Evolutionary conservation across 35 echinoderm and acorn worm genomes (phyloP), one percentile per base, ranked within the genome.

Genomic region (Lytechinus variegatus): DNA sequence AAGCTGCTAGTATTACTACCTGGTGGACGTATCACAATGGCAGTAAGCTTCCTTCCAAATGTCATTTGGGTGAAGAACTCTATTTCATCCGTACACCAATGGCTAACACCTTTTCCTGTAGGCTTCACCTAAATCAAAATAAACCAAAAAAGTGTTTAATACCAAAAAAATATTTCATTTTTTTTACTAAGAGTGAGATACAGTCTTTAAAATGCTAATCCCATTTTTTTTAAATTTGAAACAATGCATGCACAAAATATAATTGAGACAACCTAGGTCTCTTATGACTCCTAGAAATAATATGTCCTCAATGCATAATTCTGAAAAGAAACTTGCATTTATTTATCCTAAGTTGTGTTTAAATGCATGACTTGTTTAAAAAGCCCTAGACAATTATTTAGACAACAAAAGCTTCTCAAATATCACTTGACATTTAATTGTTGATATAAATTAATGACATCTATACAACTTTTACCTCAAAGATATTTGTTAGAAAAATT

Each of bases 51-150:
- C 27, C 54, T 9, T 27, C 52, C 55, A 27, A 53, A 54, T 3
- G 55, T 57, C 53, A 93, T 27, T 55, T 93, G 53, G 27, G 53
- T 93, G 92, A 93, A 93, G 92, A 93, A 93, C 5, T 93, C 27
- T 27, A 54, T 93, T 57, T 93, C 92, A 14, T 93, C 92, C 1
- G 52, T 54, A 27, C 54, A 56, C 92, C 92, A 93, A 19, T 93
- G 92, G 52, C 9, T 33, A 28, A 33, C 92, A 3, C 53, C 27
- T 57, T 54, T 93, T 9, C 53, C 52, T 57, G 28, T 93, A 6
- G 92, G 92, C 54, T 93, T 93, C 13, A 93, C 92, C 92, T 93
- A 16, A 90, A 90, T 52, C 10, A 71, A 89, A 89, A 44, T 8
- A 28, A 89, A 89, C 0, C 24, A 87, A 56, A 56, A 6, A 56